phyloP scores from a whole-genome alignment of 1,140 invertebrate species.

The Aphaenogaster floridana region DNA sequence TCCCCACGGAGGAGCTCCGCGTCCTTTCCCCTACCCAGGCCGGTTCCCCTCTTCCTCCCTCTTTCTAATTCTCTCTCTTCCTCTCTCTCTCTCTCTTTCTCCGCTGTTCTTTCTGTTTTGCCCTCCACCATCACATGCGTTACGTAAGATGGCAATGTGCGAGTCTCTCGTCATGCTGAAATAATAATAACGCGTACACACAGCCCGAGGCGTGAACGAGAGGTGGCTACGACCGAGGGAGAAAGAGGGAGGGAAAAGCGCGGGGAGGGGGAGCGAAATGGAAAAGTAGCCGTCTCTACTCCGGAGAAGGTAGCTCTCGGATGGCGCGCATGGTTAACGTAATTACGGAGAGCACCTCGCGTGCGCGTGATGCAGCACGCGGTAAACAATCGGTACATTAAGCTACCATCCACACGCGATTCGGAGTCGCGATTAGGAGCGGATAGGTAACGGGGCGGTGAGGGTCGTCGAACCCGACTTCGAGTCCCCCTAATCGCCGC shows the following conservation, averaged over 20 bases:
- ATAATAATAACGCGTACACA: conserved; percentile 74
- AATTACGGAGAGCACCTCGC: conserved; percentile 65
- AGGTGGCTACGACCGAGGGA: not conserved
- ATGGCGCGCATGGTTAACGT: conserved; percentile 47
- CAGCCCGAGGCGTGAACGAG: conserved; percentile 24
- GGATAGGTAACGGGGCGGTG: conserved; percentile 42
- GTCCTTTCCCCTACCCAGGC: conserved; percentile 59
- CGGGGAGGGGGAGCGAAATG: not conserved
- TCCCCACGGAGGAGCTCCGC: conserved; percentile 35
- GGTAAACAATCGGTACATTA: conserved; percentile 74
- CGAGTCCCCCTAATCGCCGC: not conserved
- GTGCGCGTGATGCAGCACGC: conserved; percentile 65
- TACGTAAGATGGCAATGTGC: conserved; percentile 76
- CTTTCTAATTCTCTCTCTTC: not conserved
- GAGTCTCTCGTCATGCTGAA: conserved; percentile 65
- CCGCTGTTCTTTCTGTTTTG: conserved; percentile 27
- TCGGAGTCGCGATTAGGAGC: conserved; percentile 64
- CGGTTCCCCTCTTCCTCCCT: not conserved
- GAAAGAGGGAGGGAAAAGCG: conserved; percentile 27
- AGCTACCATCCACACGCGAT: conserved; percentile 68
- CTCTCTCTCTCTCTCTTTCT: conserved; percentile 52
- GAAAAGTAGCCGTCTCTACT: not conserved
- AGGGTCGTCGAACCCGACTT: conserved; percentile 63
- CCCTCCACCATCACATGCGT: conserved; percentile 67
- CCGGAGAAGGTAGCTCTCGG: conserved; percentile 13